A percentile compares a stretch with the other conserved stretches of the same genome.
Evolutionary conservation across 2,797 vertebrate species (phyloP).

Genomic region (Cyclopterus lumpus): DNA sequence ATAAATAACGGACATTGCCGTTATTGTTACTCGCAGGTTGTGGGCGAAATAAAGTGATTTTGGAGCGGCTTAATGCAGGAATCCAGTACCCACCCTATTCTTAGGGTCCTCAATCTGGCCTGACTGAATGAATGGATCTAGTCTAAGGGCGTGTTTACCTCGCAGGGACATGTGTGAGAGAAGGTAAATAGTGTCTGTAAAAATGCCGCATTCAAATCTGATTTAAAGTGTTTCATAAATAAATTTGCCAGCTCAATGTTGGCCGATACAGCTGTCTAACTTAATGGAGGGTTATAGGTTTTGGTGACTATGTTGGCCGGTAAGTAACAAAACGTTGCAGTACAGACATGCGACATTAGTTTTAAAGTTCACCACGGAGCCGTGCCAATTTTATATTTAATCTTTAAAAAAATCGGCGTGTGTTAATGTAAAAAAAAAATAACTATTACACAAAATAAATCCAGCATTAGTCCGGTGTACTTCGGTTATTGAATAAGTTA

Average conservation of each 20-base stretch:
- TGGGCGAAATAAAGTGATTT: neutral
- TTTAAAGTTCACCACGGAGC: neutral
- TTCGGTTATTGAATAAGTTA: neutral
- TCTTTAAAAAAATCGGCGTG: neutral
- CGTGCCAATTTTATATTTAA: neutral
- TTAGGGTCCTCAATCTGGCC: slow-evolving; percentile 18
- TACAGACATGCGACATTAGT: slow-evolving; percentile 3
- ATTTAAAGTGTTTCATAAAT: neutral
- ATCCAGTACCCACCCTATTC: neutral
- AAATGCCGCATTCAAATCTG: neutral
- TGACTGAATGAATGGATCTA: slow-evolving; percentile 12
- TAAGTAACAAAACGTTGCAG: neutral
- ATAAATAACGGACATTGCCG: neutral
- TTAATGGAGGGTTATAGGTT: neutral
- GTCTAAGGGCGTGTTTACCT: slow-evolving; percentile 3
- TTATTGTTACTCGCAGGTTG: neutral
- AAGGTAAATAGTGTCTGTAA: neutral
- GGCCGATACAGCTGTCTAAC: neutral
- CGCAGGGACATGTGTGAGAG: slow-evolving; percentile 2
- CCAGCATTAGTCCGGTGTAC: neutral
- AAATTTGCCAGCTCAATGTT: neutral
- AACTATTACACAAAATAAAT: neutral
- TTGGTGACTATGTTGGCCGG: neutral
- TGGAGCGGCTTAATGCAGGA: neutral
- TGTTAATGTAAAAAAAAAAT: neutral